Conservation (phyloP, 2,888 invertebrate species). For the Dioctria linearis region DNA sequence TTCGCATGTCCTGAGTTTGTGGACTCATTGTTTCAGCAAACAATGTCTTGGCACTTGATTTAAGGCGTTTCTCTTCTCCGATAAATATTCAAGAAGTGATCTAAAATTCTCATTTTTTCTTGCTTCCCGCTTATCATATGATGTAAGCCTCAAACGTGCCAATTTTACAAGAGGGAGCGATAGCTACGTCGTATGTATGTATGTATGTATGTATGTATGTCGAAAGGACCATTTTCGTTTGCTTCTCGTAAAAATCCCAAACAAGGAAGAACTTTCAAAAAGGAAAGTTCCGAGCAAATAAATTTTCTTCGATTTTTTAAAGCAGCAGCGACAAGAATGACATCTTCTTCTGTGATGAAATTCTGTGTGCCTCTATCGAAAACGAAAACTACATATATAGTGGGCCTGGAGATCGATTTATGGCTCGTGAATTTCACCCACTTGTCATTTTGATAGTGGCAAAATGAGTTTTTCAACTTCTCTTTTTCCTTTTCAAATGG, state of each 20-base stretch:
- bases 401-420: conserved; percentile 25
- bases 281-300: background rate
- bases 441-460: background rate
- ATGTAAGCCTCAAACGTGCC: background rate
- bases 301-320: conserved; percentile 23
- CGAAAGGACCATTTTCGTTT: background rate
- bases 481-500: conserved; percentile 4
- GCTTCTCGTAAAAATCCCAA: background rate
- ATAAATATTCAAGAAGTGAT: conserved; percentile 42
- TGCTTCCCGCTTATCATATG: background rate
- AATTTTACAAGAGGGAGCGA: background rate
- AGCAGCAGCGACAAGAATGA: conserved; percentile 13
- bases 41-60: conserved; percentile 23
- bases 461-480: conserved; percentile 24
- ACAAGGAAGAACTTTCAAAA: background rate
- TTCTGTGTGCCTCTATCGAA: background rate
- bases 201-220: background rate
- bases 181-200: too few species aligned
- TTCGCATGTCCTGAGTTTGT: background rate
- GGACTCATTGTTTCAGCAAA: conserved; percentile 32
- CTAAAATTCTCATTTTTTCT: conserved; percentile 17
- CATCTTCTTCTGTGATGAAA: conserved; percentile 35
- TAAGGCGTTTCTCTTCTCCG: background rate
- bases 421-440: conserved; percentile 11
- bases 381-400: too few species aligned